phyloP scores from a whole-genome alignment of 2,797 vertebrate species.

The Pagetopsis macropterus region DNA sequence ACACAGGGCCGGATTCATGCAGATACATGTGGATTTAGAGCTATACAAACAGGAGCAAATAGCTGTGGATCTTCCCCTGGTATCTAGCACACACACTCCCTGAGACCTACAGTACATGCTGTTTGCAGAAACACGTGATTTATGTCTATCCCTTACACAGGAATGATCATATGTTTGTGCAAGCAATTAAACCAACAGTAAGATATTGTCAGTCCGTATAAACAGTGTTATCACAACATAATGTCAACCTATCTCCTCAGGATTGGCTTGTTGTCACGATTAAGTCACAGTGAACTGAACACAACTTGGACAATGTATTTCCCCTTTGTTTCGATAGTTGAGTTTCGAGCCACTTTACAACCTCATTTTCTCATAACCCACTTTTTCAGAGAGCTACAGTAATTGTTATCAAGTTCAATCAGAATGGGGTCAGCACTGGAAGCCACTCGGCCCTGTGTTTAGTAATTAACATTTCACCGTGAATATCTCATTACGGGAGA shows the following conservation, averaged over 20 bases:
- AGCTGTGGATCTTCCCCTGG: constrained; percentile 61
- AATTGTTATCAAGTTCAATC: constrained; percentile 81
- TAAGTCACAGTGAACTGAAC: neutral
- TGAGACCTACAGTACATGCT: neutral
- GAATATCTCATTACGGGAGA: constrained; percentile 80
- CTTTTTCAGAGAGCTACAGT: constrained; percentile 67
- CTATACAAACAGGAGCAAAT: constrained; percentile 78
- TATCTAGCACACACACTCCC: constrained; percentile 51
- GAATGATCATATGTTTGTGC: constrained; percentile 7
- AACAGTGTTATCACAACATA: constrained; percentile 18
- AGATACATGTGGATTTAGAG: constrained; percentile 83
- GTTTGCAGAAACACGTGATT: constrained; percentile 18
- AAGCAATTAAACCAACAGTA: constrained; percentile 13
- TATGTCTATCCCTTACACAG: constrained; percentile 2
- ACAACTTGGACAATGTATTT: constrained; percentile 24
- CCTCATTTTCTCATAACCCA: constrained; percentile 79
- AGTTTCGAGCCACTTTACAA: constrained; percentile 52
- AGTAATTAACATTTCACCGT: constrained; percentile 82
- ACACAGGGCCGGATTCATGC: constrained; percentile 78
- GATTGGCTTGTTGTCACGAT: constrained; percentile 10
- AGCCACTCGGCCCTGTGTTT: constrained; percentile 72
- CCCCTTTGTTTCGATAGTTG: constrained; percentile 65
- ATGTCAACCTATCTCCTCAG: neutral
- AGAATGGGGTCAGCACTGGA: constrained; percentile 80
- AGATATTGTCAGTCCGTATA: constrained; percentile 4